Percentiles rank a stretch among this genome's conserved stretches.
Evolutionary conservation across 2,888 invertebrate genomes (phyloP).

Genomic region (Trypoxylon attenuatum): DNA sequence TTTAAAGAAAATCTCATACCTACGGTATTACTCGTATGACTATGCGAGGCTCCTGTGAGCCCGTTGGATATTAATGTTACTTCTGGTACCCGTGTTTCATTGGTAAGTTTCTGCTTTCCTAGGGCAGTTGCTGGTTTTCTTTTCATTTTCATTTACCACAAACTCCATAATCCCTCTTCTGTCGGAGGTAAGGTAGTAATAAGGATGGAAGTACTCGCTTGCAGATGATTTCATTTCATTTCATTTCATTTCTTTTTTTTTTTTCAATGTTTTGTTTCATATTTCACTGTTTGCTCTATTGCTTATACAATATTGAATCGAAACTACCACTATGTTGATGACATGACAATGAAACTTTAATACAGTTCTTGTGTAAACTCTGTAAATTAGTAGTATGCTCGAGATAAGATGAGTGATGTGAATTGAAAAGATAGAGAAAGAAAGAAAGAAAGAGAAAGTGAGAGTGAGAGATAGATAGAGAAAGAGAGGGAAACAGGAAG

Average conservation of each 20-base stretch:
- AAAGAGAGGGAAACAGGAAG: no score
- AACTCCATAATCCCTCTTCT: slow-evolving; percentile 43
- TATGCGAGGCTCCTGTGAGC: slow-evolving; percentile 32
- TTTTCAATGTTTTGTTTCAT: slow-evolving; percentile 45
- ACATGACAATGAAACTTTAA: slow-evolving; percentile 44
- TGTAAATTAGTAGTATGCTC: background rate
- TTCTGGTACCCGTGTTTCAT: slow-evolving; percentile 46
- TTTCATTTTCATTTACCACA: slow-evolving; percentile 15
- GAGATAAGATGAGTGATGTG: no score
- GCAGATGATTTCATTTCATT: slow-evolving; percentile 38
- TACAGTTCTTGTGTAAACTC: slow-evolving; percentile 21
- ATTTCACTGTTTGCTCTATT: slow-evolving; percentile 53
- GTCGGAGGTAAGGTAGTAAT: slow-evolving; percentile 64
- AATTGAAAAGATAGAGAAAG: no score
- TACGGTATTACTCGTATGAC: slow-evolving; percentile 42
- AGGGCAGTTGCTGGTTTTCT: slow-evolving; percentile 68
- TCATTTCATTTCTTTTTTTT: no score
- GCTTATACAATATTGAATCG: slow-evolving; percentile 59
- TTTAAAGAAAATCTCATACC: slow-evolving; percentile 50
- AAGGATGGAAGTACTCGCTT: slow-evolving; percentile 55
- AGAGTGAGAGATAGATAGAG: no score
- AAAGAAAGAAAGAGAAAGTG: no score
- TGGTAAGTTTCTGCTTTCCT: slow-evolving; percentile 58
- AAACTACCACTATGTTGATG: slow-evolving; percentile 42
- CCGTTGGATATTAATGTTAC: slow-evolving; percentile 28